Percentiles rank a stretch among this genome's conserved stretches.
phyloP scores from a whole-genome alignment of 1,140 invertebrate species.

The Amphibalanus amphitrite region DNA sequence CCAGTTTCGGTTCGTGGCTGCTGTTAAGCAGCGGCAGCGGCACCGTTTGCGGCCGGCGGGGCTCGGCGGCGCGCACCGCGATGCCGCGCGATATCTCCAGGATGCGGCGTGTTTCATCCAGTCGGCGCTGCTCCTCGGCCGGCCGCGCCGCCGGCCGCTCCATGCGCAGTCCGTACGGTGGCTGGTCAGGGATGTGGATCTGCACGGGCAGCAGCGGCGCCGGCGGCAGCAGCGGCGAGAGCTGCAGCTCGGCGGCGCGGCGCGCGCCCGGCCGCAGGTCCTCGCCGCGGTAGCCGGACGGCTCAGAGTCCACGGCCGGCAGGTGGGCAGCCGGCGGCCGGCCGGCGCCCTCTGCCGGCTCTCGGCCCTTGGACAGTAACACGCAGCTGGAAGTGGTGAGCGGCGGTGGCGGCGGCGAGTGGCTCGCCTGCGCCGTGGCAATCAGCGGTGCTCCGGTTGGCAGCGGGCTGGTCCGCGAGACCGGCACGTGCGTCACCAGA shows the following conservation, averaged over 20 bases:
- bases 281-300: background rate
- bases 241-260: background rate
- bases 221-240: background rate
- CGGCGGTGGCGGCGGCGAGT: too few relatives aligned
- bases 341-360: background rate
- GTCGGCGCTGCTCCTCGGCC: too few relatives aligned
- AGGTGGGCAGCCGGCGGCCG: too few relatives aligned
- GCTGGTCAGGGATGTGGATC: background rate
- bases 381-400: background rate
- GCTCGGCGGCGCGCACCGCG: too few relatives aligned
- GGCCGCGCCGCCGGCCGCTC: background rate
- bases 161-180: background rate
- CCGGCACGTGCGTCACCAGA: too few relatives aligned
- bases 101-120: too few relatives aligned
- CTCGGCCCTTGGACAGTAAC: background rate
- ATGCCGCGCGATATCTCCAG: too few relatives aligned
- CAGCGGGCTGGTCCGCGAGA: too few relatives aligned
- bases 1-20: too few relatives aligned
- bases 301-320: background rate
- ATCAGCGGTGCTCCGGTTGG: too few relatives aligned
- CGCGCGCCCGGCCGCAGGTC: background rate
- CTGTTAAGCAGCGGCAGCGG: too few relatives aligned
- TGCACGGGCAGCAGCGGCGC: background rate
- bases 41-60: too few relatives aligned
- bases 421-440: background rate